These are phyloP conservation scores for Onychomys torridus DNA, from an alignment of 2,797 vertebrate genomes.

Conservation along the genomic window DNA sequence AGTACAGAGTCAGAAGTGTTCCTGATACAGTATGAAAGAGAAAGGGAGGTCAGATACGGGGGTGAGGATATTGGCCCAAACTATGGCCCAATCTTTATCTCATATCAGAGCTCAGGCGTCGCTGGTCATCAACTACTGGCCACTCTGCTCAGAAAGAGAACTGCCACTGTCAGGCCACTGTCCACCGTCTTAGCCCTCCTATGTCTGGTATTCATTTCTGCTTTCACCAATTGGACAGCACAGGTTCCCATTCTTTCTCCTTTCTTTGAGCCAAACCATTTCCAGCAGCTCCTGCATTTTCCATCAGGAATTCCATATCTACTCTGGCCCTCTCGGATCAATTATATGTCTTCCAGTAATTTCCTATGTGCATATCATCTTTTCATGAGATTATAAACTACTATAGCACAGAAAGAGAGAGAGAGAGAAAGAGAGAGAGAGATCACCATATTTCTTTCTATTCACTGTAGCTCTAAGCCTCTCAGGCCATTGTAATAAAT, in stretches of 20 bases:
- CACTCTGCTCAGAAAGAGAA: neutral
- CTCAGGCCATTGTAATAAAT: slow-evolving; percentile 47
- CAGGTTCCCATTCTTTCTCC: neutral
- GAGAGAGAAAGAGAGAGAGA: neutral
- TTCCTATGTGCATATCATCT: neutral
- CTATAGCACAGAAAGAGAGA: neutral
- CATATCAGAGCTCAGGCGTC: neutral
- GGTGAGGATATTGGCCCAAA: neutral
- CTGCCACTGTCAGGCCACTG: neutral
- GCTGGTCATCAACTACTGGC: neutral
- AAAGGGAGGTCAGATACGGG: neutral
- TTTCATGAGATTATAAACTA: neutral
- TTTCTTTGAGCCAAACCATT: neutral
- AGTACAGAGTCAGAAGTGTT: neutral
- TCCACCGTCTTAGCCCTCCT: neutral
- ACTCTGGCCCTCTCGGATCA: neutral
- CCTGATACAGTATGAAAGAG: no score
- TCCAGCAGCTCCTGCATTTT: neutral
- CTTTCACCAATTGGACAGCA: neutral
- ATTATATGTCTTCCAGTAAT: neutral
- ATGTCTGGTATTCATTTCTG: neutral
- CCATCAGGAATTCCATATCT: neutral
- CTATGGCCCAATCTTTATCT: neutral
- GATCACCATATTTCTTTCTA: neutral
- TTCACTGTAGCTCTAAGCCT: neutral